Evolutionary conservation across 2,888 invertebrate genomes (phyloP).

Genomic region (Andrena minutula): DNA sequence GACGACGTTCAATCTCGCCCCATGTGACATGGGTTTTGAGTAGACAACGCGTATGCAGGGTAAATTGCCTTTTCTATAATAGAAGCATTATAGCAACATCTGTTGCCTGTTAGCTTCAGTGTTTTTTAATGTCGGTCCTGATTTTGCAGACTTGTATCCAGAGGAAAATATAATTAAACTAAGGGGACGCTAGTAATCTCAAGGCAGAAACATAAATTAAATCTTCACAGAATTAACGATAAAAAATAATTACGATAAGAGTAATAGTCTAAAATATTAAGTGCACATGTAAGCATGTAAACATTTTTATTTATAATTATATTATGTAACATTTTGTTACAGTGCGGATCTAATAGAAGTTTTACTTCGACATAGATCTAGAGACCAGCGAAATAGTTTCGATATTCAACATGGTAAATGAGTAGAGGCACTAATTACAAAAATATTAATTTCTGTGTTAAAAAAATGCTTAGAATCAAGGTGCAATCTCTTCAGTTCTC

Average conservation of each 20-base stretch:
- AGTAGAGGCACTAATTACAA: neutral
- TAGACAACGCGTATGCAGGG: conserved; percentile 49
- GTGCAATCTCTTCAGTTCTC: neutral
- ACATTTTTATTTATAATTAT: too few relatives aligned
- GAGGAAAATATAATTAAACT: neutral
- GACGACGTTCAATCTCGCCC: conserved; percentile 37
- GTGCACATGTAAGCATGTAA: too few relatives aligned
- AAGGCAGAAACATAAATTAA: too few relatives aligned
- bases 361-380: too few relatives aligned
- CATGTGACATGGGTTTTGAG: conserved; percentile 14
- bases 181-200: too few relatives aligned
- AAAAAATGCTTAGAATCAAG: neutral
- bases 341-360: too few relatives aligned
- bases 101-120: conserved; percentile 51
- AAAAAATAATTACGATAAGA: too few relatives aligned
- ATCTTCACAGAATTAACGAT: too few relatives aligned
- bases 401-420: too few relatives aligned
- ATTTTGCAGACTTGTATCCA: conserved; percentile 55
- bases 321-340: too few relatives aligned
- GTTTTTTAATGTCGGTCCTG: conserved; percentile 45
- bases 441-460: neutral
- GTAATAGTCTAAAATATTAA: too few relatives aligned
- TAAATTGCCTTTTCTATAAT: conserved; percentile 63
- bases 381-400: too few relatives aligned
- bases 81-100: conserved; percentile 67